These are phyloP conservation scores for Dipodomys ordii DNA, from an alignment of 2,113 vertebrate genomes.

Conservation along the genomic window DNA sequence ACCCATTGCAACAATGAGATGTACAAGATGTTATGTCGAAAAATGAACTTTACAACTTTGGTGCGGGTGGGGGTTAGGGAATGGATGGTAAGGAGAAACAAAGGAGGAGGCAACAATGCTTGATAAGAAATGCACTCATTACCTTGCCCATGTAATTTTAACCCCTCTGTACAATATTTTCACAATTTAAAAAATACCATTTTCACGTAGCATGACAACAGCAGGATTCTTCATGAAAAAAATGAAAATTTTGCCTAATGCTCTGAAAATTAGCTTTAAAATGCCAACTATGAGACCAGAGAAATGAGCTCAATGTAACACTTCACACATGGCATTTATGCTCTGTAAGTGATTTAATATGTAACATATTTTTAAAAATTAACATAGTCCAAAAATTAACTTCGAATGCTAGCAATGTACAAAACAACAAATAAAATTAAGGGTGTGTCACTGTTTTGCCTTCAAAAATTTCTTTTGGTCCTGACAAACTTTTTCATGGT, in stretches of 20 bases:
- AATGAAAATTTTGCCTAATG: conserved; percentile 56
- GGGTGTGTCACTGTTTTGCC: not conserved
- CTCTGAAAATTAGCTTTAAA: conserved; percentile 64
- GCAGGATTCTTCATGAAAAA: conserved; percentile 62
- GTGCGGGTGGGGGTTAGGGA: too few relatives aligned
- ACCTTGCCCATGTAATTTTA: too few relatives aligned
- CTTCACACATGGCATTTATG: conserved; percentile 30
- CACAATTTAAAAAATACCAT: too few relatives aligned
- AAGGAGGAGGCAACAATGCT: too few relatives aligned
- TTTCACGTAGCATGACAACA: conserved; percentile 56
- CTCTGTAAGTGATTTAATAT: conserved; percentile 67
- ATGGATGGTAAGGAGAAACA: too few relatives aligned
- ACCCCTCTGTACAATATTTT: too few relatives aligned
- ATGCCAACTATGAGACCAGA: conserved; percentile 49
- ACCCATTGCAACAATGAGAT: too few relatives aligned
- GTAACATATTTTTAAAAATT: conserved; percentile 66
- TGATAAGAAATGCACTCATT: too few relatives aligned
- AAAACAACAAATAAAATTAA: not conserved
- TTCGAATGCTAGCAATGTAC: conserved; percentile 47
- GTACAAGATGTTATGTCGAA: too few relatives aligned
- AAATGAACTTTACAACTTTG: too few relatives aligned
- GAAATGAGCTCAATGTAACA: conserved; percentile 62
- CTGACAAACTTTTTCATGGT: not conserved
- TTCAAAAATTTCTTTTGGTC: not conserved
- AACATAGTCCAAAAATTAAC: conserved; percentile 46